A percentile compares a stretch with the other conserved stretches of the same genome.
Conservation (phyloP, 1,140 invertebrate genomes). For the Orchestia grillus region DNA sequence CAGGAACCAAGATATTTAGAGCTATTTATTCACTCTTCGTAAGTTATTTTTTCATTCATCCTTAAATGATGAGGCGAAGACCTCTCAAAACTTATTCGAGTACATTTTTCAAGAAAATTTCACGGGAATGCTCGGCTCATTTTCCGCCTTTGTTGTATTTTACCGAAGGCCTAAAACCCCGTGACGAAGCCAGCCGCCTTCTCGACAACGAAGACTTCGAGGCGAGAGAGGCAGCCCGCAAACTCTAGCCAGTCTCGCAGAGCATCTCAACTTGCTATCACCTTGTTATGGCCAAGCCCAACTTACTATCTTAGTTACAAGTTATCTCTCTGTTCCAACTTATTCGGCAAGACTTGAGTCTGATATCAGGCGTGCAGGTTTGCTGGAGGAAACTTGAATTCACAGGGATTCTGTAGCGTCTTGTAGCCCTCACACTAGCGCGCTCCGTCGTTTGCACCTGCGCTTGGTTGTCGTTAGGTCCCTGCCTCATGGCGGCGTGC, state of each 20-base stretch:
- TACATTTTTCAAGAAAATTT: neutral
- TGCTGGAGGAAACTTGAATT: neutral
- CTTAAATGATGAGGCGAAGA: too few relatives aligned
- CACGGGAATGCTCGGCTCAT: neutral
- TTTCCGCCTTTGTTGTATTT: neutral
- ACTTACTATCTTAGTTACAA: neutral
- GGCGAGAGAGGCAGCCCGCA: neutral
- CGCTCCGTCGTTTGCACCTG: neutral
- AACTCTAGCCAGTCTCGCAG: neutral
- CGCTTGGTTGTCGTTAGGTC: neutral
- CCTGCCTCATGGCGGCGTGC: neutral
- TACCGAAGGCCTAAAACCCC: neutral
- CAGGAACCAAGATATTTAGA: too few relatives aligned
- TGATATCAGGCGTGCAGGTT: neutral
- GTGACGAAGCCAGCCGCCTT: neutral
- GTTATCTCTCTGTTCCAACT: neutral
- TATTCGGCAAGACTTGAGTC: neutral
- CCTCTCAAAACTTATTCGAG: neutral
- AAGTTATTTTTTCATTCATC: too few relatives aligned
- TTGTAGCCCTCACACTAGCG: neutral
- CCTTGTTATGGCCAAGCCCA: neutral
- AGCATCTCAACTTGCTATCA: conserved; percentile 7
- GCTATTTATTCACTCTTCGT: too few relatives aligned
- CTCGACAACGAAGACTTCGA: neutral
- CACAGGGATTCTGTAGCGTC: neutral